Percentiles rank a stretch among this genome's conserved stretches.
phyloP scores from a whole-genome alignment of 2,113 vertebrate genomes.

The Pimephales promelas region DNA sequence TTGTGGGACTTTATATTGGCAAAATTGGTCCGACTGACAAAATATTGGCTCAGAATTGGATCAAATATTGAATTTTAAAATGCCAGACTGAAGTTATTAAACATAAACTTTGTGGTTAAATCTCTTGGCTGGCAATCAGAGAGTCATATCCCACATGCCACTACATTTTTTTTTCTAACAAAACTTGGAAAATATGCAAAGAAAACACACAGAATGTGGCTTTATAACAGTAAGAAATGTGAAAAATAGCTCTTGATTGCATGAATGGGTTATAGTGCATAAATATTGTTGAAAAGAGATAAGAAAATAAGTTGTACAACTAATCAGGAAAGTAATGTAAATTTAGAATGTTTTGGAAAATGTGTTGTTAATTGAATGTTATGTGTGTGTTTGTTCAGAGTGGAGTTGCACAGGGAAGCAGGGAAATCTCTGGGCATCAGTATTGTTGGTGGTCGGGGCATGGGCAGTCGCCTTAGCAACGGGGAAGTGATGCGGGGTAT shows the following conservation, averaged over 20 bases:
- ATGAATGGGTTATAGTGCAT: neutral
- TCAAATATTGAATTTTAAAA: constrained; percentile 5
- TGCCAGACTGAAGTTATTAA: neutral
- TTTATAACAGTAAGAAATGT: neutral
- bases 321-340: neutral
- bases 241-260: neutral
- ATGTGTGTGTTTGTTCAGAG: constrained; percentile 69
- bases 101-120: neutral
- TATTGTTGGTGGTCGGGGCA: constrained; percentile 95
- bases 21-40: neutral
- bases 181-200: neutral
- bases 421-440: constrained; percentile 97
- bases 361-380: neutral
- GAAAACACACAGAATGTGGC: neutral
- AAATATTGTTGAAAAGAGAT: neutral
- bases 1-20: neutral
- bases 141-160: neutral
- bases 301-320: neutral
- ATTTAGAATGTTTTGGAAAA: neutral
- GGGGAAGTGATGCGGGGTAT: constrained; percentile 98
- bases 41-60: neutral
- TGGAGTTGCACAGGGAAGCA: constrained; percentile 90
- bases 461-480: constrained; percentile 95
- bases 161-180: neutral
- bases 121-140: neutral